Conservation (phyloP, 2,888 invertebrate species). For the Cephus pulcher region DNA sequence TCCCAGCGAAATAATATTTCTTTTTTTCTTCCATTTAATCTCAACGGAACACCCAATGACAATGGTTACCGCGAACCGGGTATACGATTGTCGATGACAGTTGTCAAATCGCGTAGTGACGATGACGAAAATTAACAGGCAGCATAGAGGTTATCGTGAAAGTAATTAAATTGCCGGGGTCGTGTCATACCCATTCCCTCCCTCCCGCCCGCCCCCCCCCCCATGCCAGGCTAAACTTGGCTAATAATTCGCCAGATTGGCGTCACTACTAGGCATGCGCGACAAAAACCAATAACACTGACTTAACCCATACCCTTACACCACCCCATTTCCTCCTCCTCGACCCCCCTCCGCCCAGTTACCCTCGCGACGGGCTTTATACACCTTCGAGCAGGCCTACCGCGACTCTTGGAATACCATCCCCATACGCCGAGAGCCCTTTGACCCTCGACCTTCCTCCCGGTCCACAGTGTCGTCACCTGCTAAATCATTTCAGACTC, state of each 20-base stretch:
- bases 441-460: slow-evolving; percentile 16
- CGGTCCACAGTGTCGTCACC: too few species aligned
- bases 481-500: too few species aligned
- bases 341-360: not conserved
- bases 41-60: not conserved
- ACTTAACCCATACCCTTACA: slow-evolving; percentile 33
- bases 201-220: slow-evolving; percentile 26
- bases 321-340: slow-evolving; percentile 11
- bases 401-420: not conserved
- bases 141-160: not conserved
- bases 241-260: slow-evolving; percentile 64
- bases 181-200: slow-evolving; percentile 45
- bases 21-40: not conserved
- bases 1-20: not conserved
- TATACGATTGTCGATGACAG: too few species aligned
- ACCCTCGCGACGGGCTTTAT: slow-evolving; percentile 15
- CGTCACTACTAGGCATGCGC: slow-evolving; percentile 60
- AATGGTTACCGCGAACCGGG: not conserved
- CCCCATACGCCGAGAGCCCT: slow-evolving; percentile 1
- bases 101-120: too few species aligned
- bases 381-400: not conserved
- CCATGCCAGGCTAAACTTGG: slow-evolving; percentile 51
- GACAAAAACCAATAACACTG: slow-evolving; percentile 63
- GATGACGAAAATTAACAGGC: too few species aligned
- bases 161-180: slow-evolving; percentile 24